These are phyloP conservation scores for Macaca fascicularis DNA, from an alignment of 2,113 vertebrate genomes.

Conservation along the genomic window T2T-MFA8v1.1 NC_088378.1:21008501-21009000, in stretches of 20 bases:
- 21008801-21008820: neutral
- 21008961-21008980: slow-evolving; percentile 71
- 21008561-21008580: neutral
- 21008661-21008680: neutral
- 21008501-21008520: neutral
- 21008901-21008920: slow-evolving; percentile 80
- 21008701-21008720: neutral
- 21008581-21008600: neutral
- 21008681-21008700: neutral
- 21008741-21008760: slow-evolving; percentile 26
- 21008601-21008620: neutral
- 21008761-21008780: neutral
- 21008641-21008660: neutral
- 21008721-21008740: neutral
- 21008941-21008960: slow-evolving; percentile 80
- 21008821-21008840: slow-evolving; percentile 43
- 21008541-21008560: neutral
- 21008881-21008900: slow-evolving; percentile 45
- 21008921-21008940: slow-evolving; percentile 83
- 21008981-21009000: slow-evolving; percentile 65
- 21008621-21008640: neutral
- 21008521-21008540: neutral
- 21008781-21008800: neutral
- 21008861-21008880: slow-evolving; percentile 72
- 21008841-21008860: slow-evolving; percentile 57